Conservation (phyloP, 2,888 invertebrate species). For the Brachylomia viminalis region DNA sequence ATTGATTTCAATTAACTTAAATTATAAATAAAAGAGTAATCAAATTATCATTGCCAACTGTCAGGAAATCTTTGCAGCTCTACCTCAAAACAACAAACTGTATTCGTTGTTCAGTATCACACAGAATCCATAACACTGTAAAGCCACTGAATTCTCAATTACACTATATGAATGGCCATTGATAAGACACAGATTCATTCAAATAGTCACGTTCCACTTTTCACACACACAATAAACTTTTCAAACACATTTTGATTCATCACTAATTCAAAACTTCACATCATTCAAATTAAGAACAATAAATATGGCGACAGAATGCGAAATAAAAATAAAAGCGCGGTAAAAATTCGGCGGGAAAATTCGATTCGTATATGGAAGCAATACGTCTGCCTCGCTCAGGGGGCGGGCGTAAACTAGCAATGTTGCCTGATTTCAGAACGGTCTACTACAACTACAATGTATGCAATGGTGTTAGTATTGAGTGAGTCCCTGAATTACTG, state of each 20-base stretch:
- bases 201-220: constrained; percentile 31
- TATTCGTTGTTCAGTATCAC: constrained; percentile 3
- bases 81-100: constrained; percentile 44
- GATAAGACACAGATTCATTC: constrained; percentile 34
- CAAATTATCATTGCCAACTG: background rate
- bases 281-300: background rate
- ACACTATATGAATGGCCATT: constrained; percentile 52
- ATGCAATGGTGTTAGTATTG: constrained; percentile 11
- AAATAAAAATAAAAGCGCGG: constrained; percentile 64
- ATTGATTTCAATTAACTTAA: no score
- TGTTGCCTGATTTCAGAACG: constrained; percentile 50
- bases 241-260: constrained; percentile 11
- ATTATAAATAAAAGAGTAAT: background rate
- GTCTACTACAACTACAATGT: constrained; percentile 18
- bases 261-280: constrained; percentile 6
- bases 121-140: constrained; percentile 14
- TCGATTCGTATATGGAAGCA: constrained; percentile 54
- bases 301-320: constrained; percentile 17
- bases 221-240: constrained; percentile 2
- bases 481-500: constrained; percentile 10
- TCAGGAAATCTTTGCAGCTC: constrained; percentile 4
- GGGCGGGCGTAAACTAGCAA: constrained; percentile 65
- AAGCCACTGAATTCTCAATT: constrained; percentile 27
- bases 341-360: constrained; percentile 64
- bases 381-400: constrained; percentile 64